These are phyloP conservation scores for Mustelus asterias DNA, from an alignment of 2,113 vertebrate species.

Conservation along the genomic window DNA sequence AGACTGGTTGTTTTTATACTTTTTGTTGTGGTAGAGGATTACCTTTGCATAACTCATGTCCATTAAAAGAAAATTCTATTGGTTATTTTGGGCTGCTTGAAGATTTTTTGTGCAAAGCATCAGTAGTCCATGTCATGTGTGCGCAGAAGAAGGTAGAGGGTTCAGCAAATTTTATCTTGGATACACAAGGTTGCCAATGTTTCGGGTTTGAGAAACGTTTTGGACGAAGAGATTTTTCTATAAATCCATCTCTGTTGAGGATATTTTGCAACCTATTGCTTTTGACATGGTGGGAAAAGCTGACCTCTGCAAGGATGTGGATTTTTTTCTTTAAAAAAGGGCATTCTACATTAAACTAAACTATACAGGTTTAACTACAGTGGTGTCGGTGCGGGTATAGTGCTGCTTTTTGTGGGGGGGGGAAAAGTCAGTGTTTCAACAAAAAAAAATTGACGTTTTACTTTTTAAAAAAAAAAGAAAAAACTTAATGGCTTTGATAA, in stretches of 20 bases:
- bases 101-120: slow-evolving; percentile 30
- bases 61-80: slow-evolving; percentile 40
- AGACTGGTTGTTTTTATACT: slow-evolving; percentile 38
- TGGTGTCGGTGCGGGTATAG: slow-evolving; percentile 47
- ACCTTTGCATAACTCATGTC: slow-evolving; percentile 56
- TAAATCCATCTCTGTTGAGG: slow-evolving; percentile 40
- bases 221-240: neutral
- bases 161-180: slow-evolving; percentile 15
- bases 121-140: slow-evolving; percentile 27
- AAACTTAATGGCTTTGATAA: slow-evolving; percentile 11
- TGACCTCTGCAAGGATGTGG: slow-evolving; percentile 58
- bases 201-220: neutral
- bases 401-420: slow-evolving; percentile 46
- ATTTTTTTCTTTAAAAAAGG: slow-evolving; percentile 50
- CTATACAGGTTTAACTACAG: slow-evolving; percentile 45
- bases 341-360: slow-evolving; percentile 48
- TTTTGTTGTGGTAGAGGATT: slow-evolving; percentile 47
- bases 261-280: slow-evolving; percentile 60
- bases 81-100: slow-evolving; percentile 28
- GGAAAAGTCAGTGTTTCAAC: slow-evolving; percentile 21
- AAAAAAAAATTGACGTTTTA: slow-evolving; percentile 9
- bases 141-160: neutral
- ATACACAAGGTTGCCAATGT: slow-evolving; percentile 6
- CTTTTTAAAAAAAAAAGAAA: neutral
- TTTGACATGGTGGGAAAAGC: slow-evolving; percentile 55